These are phyloP conservation scores for Rhagoletis zephyria DNA, from an alignment of 1,140 invertebrate species.

Conservation along the genomic window DNA sequence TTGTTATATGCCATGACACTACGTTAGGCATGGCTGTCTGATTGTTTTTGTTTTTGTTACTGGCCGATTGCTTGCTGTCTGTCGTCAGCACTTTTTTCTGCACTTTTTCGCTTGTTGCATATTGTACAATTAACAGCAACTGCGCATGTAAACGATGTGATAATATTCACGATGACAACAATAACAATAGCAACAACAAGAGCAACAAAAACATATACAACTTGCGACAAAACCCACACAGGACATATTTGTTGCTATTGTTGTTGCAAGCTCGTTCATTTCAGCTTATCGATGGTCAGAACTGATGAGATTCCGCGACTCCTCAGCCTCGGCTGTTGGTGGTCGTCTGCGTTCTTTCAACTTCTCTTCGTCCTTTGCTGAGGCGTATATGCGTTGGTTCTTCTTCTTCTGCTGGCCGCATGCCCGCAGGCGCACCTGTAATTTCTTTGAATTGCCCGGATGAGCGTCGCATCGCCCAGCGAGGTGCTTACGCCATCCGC, in stretches of 20 bases:
- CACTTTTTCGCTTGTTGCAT: constrained; percentile 16
- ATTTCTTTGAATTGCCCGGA: constrained; percentile 34
- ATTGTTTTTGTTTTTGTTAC: not conserved
- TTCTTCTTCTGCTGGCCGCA: not conserved
- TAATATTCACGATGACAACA: constrained; percentile 52
- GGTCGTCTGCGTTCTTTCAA: not conserved
- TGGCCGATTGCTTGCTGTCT: not conserved
- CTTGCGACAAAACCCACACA: no score
- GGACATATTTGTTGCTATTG: not conserved
- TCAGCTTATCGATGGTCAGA: constrained; percentile 28
- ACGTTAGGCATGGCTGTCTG: not conserved
- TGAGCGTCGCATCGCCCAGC: not conserved
- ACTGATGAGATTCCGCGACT: constrained; percentile 30
- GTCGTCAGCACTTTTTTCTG: not conserved
- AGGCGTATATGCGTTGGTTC: not conserved
- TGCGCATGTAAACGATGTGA: constrained; percentile 48
- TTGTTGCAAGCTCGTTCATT: constrained; percentile 4
- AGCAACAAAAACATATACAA: constrained; percentile 9
- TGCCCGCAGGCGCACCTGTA: constrained; percentile 49
- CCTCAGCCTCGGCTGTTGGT: constrained; percentile 14
- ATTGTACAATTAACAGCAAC: constrained; percentile 54
- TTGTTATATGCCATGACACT: constrained; percentile 2
- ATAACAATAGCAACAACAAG: constrained; percentile 21
- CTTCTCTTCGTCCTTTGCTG: not conserved
- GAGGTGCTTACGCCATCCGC: not conserved